phyloP scores from a whole-genome alignment of 2,113 vertebrate genomes.

The Pseudois nayaur region DNA sequence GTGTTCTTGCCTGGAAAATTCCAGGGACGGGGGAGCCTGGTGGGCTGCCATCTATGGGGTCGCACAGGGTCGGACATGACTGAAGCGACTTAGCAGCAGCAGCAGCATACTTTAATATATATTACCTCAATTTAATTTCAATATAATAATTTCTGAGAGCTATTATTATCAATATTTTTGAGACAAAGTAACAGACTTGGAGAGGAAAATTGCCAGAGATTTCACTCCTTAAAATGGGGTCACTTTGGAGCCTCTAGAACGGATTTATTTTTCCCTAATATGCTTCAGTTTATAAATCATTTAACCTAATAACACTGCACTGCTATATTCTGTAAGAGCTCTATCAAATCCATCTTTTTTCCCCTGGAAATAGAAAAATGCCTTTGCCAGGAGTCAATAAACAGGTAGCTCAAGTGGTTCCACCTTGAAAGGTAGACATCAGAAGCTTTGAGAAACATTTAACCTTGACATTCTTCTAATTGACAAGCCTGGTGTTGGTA shows the following conservation, averaged over 20 bases:
- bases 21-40: too few relatives aligned
- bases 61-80: too few relatives aligned
- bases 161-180: background rate
- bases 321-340: background rate
- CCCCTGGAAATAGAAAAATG: background rate
- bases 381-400: slow-evolving; percentile 30
- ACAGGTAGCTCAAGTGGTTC: slow-evolving; percentile 22
- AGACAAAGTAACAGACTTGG: background rate
- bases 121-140: background rate
- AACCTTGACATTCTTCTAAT: slow-evolving; percentile 69
- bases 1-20: too few relatives aligned
- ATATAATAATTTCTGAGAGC: background rate
- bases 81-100: too few relatives aligned
- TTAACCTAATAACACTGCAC: background rate
- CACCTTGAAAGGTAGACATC: slow-evolving; percentile 47
- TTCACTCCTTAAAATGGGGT: background rate
- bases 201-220: background rate
- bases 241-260: background rate
- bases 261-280: background rate
- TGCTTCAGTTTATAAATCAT: background rate
- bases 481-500: slow-evolving; percentile 43
- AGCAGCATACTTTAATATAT: background rate
- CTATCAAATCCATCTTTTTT: background rate
- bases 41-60: too few relatives aligned
- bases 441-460: slow-evolving; percentile 46